phyloP scores from a whole-genome alignment of 2,113 vertebrate genomes.

The Phodopus roborovskii region DNA sequence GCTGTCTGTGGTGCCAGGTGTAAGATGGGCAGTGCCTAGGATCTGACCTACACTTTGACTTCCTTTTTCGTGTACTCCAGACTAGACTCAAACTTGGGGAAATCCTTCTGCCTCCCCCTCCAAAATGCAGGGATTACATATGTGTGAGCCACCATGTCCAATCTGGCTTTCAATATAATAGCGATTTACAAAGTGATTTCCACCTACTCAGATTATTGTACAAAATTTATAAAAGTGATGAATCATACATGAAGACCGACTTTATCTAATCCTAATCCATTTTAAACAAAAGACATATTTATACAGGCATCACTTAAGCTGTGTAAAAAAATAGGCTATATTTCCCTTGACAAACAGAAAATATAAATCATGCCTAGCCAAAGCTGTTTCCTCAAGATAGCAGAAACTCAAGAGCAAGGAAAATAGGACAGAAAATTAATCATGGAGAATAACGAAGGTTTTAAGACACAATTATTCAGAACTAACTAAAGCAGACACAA shows the following conservation, averaged over 20 bases:
- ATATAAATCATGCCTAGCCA: conserved; percentile 45
- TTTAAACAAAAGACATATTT: conserved; percentile 59
- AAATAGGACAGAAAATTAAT: conserved; percentile 17
- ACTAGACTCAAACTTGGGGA: not conserved
- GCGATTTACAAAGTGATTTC: conserved; percentile 6
- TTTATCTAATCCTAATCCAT: conserved; percentile 26
- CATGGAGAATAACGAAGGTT: not conserved
- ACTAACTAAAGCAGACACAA: not conserved
- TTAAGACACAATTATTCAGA: not conserved
- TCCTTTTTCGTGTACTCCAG: no score
- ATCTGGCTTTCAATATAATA: not conserved
- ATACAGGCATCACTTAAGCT: conserved; percentile 32
- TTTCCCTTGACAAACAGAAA: conserved; percentile 57
- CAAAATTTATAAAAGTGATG: conserved; percentile 13
- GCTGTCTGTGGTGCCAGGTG: not conserved
- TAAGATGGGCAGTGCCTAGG: not conserved
- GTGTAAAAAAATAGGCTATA: conserved; percentile 31
- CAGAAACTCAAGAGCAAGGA: conserved; percentile 3
- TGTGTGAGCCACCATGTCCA: not conserved
- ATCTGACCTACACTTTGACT: not conserved
- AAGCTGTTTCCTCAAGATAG: conserved; percentile 28
- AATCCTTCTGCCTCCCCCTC: not conserved
- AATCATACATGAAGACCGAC: not conserved
- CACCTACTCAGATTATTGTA: not conserved
- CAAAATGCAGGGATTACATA: not conserved